Evolutionary conservation across 2,113 vertebrate species (phyloP).

Genomic region (Psammodynastes pulverulentus): DNA sequence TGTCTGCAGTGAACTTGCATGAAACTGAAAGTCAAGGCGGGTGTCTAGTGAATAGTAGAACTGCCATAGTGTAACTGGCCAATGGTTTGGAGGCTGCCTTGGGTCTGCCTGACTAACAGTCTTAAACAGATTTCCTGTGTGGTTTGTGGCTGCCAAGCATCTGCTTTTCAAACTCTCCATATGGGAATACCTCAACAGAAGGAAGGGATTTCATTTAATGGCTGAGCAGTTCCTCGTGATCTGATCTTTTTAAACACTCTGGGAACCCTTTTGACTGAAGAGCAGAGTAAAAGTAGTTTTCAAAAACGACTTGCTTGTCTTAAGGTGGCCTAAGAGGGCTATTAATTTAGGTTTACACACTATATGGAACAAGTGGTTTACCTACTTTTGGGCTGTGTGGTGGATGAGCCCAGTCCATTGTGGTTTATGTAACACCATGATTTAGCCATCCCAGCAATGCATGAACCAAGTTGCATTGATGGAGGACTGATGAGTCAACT

Average conservation of each 20-base stretch:
- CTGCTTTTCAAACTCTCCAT: background rate
- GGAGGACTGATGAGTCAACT: background rate
- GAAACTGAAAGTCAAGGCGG: background rate
- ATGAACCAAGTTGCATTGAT: background rate
- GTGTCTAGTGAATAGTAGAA: background rate
- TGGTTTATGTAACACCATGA: background rate
- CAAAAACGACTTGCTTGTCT: background rate
- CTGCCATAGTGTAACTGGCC: background rate
- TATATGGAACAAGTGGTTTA: background rate
- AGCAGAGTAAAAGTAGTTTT: background rate
- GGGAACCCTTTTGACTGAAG: background rate
- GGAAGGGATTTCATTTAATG: background rate
- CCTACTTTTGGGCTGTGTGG: background rate
- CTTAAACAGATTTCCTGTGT: background rate
- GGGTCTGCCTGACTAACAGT: background rate
- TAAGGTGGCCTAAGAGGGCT: background rate
- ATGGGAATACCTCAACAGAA: background rate
- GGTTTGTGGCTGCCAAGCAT: background rate
- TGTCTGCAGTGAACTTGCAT: background rate
- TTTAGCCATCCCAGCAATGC: background rate
- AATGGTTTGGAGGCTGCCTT: background rate
- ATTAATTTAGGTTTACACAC: background rate
- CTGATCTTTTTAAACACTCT: background rate
- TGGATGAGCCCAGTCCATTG: background rate
- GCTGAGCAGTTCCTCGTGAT: background rate